Evolutionary conservation across 2,113 vertebrate genomes (phyloP), one percentile per base, ranked within the genome.

Genomic region (Benitochromis conjunctus): DNA sequence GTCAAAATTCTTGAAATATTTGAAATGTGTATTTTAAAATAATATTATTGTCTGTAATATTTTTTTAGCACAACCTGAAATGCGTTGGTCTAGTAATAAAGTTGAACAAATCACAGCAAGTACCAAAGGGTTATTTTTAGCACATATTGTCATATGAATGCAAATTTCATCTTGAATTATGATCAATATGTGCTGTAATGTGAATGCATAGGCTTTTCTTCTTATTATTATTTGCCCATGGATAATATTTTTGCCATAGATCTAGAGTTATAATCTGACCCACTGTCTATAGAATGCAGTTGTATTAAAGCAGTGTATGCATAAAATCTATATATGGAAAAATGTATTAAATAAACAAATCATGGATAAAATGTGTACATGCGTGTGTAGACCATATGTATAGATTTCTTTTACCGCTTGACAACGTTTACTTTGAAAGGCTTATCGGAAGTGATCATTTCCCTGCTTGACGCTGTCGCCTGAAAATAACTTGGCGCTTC

Each of bases 401-500:
- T 46, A 18, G 13, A 71, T 71, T 71, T 18, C 1, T 26, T 6
- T 13, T 9, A 24, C 53, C 11, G 21, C 12, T n/a, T 29, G 26
- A 3, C 4, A 16, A 43, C 38, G 38, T n/a, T 69, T 89, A 92
- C 3, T 82, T 76, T 91, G 86, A 91, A 89, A 62, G 41, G 60
- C 2, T 1, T 1, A 24, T 62, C 55, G 92, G 94, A 94, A 91
- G 48, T 26, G 0, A 0, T 0, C 0, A 4, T 4, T 1, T n/a
- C 3, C 18, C 0, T 10, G 1, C 86, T 91, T 92, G 87, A 89
- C n/a, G 11, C 80, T 29, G 26, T 1, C 36, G 69, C 6, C 51
- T 3, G 79, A 56, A 74, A 79, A 92, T 82, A 88, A 91, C 48
- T 80, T 76, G 84, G 83, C 5, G 82, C 84, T 34, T 24, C 86